Conservation (phyloP, 2,888 invertebrate species). For the Troglohyphantes excavatus region DNA sequence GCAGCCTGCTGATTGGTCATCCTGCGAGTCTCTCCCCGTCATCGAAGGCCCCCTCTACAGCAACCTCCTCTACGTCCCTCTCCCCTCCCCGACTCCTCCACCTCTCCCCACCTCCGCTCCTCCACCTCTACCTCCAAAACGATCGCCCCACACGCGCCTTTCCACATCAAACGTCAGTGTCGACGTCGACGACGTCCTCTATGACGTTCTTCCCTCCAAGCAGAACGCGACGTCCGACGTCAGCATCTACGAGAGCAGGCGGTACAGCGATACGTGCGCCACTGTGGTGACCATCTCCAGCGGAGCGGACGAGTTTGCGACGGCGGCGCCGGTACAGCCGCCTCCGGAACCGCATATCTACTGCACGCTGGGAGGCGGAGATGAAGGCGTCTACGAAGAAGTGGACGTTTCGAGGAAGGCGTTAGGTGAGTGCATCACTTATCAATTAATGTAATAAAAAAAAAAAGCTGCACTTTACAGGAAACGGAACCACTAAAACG, state of each 20-base stretch:
- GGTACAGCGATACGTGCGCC: slow-evolving; percentile 65
- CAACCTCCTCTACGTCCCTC: slow-evolving; percentile 67
- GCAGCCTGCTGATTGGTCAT: slow-evolving; percentile 26
- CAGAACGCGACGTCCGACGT: background rate
- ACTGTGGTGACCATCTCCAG: slow-evolving; percentile 61
- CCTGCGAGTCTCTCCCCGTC: slow-evolving; percentile 1
- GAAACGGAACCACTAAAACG: no score
- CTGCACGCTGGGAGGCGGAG: slow-evolving; percentile 28
- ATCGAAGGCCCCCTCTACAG: slow-evolving; percentile 71
- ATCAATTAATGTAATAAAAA: no score
- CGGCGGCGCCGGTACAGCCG: no score
- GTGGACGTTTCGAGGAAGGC: background rate
- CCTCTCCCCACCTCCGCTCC: slow-evolving; percentile 51
- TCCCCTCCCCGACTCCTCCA: slow-evolving; percentile 61
- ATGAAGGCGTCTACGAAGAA: slow-evolving; percentile 68
- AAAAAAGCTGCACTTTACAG: no score
- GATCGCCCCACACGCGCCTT: background rate
- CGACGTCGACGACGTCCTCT: slow-evolving; percentile 27
- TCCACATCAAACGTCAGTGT: background rate
- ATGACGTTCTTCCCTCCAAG: slow-evolving; percentile 20
- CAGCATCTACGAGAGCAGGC: slow-evolving; percentile 68
- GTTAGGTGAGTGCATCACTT: background rate
- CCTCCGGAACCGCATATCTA: slow-evolving; percentile 44
- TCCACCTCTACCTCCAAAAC: slow-evolving; percentile 55
- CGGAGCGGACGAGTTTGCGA: slow-evolving; percentile 21